Conservation (phyloP, 2,113 vertebrate species). For the Oceanodroma tethys region DNA sequence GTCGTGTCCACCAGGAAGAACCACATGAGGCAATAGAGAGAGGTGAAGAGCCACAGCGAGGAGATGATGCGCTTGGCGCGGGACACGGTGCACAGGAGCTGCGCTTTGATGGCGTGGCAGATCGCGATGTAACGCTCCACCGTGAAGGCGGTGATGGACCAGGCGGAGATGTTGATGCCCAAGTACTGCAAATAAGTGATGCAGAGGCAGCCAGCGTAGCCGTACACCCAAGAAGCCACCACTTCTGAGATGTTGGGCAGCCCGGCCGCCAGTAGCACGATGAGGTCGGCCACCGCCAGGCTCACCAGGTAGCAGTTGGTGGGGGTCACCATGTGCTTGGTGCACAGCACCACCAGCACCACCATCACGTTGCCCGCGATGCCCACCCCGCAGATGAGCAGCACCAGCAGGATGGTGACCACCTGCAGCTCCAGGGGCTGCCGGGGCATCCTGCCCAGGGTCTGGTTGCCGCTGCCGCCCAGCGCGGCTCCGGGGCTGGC, state of each 20-base stretch:
- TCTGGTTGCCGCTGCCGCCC: conserved; percentile 22
- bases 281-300: conserved; percentile 81
- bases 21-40: conserved; percentile 85
- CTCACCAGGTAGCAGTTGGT: conserved; percentile 89
- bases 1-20: conserved; percentile 86
- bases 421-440: conserved; percentile 79
- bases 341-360: conserved; percentile 82
- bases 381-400: conserved; percentile 81
- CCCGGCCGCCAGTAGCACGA: conserved; percentile 80
- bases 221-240: conserved; percentile 81
- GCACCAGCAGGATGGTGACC: conserved; percentile 81
- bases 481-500: background rate
- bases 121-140: conserved; percentile 86
- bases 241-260: conserved; percentile 83
- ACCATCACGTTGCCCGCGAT: conserved; percentile 85
- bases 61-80: conserved; percentile 83
- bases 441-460: conserved; percentile 74
- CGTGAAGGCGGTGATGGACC: conserved; percentile 84
- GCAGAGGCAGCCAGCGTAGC: conserved; percentile 81
- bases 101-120: conserved; percentile 83
- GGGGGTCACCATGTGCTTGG: conserved; percentile 85
- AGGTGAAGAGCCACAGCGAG: conserved; percentile 81
- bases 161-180: conserved; percentile 84
- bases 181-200: conserved; percentile 89
- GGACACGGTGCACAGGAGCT: conserved; percentile 82